phyloP scores from a whole-genome alignment of 2,888 invertebrate species.

The Augochlorella aurata region DNA sequence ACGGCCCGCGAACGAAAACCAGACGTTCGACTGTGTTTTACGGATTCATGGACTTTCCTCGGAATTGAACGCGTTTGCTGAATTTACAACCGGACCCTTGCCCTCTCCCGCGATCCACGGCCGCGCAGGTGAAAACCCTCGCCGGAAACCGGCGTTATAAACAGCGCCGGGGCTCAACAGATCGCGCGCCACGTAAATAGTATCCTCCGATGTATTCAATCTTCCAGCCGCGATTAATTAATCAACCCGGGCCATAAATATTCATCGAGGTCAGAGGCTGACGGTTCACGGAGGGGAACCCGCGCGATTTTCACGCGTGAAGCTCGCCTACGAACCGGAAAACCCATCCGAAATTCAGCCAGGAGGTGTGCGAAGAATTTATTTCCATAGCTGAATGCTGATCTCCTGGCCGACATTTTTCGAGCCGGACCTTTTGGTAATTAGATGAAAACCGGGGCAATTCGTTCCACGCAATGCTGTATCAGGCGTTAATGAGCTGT shows the following conservation, averaged over 20 bases:
- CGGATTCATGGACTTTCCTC: constrained; percentile 11
- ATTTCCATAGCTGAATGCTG: not conserved
- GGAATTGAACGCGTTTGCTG: not conserved
- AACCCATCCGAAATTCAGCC: constrained; percentile 24
- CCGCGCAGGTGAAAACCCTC: not conserved
- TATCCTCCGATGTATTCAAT: constrained; percentile 19
- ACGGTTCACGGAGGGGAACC: not conserved
- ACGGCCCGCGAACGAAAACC: constrained; percentile 1
- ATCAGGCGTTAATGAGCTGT: too few species aligned
- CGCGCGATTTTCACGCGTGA: not conserved
- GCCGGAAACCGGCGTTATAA: not conserved
- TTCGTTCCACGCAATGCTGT: too few species aligned
- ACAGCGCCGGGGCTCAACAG: not conserved
- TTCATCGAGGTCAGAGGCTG: constrained; percentile 6
- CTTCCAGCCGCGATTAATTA: constrained; percentile 40
- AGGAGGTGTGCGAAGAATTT: not conserved
- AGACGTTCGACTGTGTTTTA: constrained; percentile 17
- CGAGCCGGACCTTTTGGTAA: not conserved
- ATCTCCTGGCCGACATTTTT: not conserved
- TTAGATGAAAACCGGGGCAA: too few species aligned
- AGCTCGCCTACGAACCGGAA: constrained; percentile 1
- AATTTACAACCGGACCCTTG: not conserved
- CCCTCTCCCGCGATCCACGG: not conserved
- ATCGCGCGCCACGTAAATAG: constrained; percentile 4
- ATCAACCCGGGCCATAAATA: constrained; percentile 37